Base-by-base conservation (phyloP, 2,797 vertebrate genomes). In the Saguinus oedipus region DNA sequence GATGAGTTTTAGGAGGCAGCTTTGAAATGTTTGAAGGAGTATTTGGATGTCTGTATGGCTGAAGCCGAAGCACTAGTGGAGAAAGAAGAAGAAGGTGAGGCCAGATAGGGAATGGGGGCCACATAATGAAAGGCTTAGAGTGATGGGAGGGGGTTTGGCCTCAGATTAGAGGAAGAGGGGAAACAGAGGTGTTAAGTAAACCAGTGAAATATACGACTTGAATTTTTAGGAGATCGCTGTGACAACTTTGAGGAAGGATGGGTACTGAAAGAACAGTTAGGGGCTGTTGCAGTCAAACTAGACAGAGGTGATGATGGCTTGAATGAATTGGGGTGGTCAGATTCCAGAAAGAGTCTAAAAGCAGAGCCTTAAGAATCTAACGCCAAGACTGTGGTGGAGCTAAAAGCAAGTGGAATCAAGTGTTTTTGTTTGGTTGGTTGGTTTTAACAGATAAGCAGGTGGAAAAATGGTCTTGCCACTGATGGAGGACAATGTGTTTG, bases 1-100 rank as follows among this genome's bases (percentile, higher is more conserved):
- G 33, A 19, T 42, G 8, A 22, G 5, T 14, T 26, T 1, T 1
- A 4, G 3, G 12, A 4, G 5, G 13, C 26, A 75, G 20, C 5
- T 27, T 17, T 26, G 19, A 64, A 36, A 78, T 39, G 26, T 42
- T 42, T 39, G 36, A 72, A 36, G 27, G 68, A 2, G 6, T 22
- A 42, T 87, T 59, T 70, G 22, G 22, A 81, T 17, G 17, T 5
- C 17, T 36, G 42, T 1, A 5, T 36, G 22, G 19, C 13, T 48
- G 36, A 4, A 76, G 15, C 1, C 17, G 13, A 20, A 48, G 5
- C 7, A 80, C 61, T 13, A 4, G 2, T 5, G 4, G 19, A 42
- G 24, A 46, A 75, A 42, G 39, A 5, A 57, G 36, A 92, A 27
- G 15, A 61, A 24, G 42, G 30, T n/a, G 19, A 22, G 68, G 19